Conservation (phyloP, 1,140 invertebrate genomes). For the Trichonephila clavata region DNA sequence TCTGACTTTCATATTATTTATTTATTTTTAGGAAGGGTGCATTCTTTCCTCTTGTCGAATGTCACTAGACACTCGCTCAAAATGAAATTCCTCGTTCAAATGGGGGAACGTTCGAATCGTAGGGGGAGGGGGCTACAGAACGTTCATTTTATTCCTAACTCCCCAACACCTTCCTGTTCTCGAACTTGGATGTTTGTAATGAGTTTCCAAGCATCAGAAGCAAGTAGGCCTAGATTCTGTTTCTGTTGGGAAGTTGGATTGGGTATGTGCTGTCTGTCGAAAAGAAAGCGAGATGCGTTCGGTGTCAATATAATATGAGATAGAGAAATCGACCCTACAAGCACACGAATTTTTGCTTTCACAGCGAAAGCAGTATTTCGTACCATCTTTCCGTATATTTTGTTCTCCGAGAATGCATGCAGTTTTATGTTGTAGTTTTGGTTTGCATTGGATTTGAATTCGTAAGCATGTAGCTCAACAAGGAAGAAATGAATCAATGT, state of each 20-base stretch:
- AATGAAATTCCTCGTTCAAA: conserved; percentile 16
- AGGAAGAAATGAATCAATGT: too few relatives aligned
- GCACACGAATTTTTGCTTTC: too few relatives aligned
- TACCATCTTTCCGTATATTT: too few relatives aligned
- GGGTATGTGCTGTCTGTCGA: background rate
- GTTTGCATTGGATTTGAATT: too few relatives aligned
- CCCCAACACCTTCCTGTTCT: background rate
- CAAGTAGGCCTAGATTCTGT: background rate
- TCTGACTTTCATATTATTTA: background rate
- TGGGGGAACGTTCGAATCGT: conserved; percentile 3
- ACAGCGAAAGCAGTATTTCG: too few relatives aligned
- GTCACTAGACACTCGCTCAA: background rate
- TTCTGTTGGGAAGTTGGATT: background rate
- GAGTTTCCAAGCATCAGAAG: conserved; percentile 11
- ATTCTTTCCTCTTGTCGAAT: conserved; percentile 56
- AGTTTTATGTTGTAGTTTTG: too few relatives aligned
- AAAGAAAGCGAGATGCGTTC: background rate
- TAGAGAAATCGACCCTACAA: background rate
- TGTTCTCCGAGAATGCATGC: too few relatives aligned
- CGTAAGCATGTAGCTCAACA: too few relatives aligned
- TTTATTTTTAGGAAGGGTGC: background rate
- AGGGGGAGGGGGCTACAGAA: background rate
- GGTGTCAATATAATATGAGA: background rate
- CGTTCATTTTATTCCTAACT: conserved; percentile 30
- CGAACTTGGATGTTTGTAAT: background rate